Evolutionary conservation across 2,113 vertebrate species (phyloP), one percentile per base, ranked within the genome.

Genomic region (Arizona elegans): DNA sequence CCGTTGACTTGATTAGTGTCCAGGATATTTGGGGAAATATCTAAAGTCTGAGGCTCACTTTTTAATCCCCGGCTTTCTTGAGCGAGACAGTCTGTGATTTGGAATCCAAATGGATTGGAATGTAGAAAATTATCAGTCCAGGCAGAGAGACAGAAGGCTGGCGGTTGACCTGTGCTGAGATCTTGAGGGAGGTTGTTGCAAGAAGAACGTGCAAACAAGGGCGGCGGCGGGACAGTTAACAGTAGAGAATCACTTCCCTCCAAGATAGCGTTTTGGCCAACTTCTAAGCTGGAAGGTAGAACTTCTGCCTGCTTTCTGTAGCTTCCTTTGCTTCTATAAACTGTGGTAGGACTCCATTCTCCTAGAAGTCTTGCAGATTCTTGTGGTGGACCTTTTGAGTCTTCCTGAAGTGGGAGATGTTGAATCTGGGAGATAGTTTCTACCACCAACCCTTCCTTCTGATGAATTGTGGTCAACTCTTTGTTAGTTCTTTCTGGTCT

Each of bases 291-390:
- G 75, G 1, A 43, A 3, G 38, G 92, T 0, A 94, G 75, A 89
- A 87, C 90, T 6, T 92, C 89, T 87, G 38, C 55, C 92, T 97
- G 96, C 0, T 6, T 62, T 1, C 87, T 95, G 2, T 96, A 97
- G 93, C 94, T 94, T 9, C 91, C 94, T 62, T 47, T 29, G 1
- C 47, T 54, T 62, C 53, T 43, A 8, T 2, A 65, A 50, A 10
- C 17, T 5, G 33, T 50, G 62, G 4, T 21, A 12, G 43, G 54
- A 1, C 12, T 55, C 29, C 54, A 75, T 24, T 92, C 92, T 0
- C 93, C 89, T 91, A 94, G 89, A 75, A 92, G 0, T 0, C 93
- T 2, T 59, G 93, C 92, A n/a, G 94, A 11, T 70, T 86, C 58
- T 75, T 8, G 94, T 52, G 95, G 4, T 2, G 1, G 2, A n/a